Base-by-base conservation (phyloP, 1,140 invertebrate genomes). In the Tribolium castaneum region DNA sequence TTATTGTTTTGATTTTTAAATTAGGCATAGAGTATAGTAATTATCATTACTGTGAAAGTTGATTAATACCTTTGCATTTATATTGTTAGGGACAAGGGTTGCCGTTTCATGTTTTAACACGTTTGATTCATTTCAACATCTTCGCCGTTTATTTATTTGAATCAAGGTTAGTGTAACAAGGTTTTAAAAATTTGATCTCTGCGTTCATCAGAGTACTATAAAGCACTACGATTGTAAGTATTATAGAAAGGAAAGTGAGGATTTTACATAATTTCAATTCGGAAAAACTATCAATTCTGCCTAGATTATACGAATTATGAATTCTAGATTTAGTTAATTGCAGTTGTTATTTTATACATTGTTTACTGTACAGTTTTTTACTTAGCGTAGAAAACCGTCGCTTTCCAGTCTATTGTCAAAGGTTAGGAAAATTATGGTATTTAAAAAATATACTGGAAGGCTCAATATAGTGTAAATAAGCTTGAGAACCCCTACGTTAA, bases 291-390 rank as follows among this genome's bases (percentile, higher is more conserved):
- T 52, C 13, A 52, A 12, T 16, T 52, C 1, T 14, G 13, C 14
- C 51, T 52, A 52, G 51, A 6, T 3, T 19, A 52, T 52, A 52
- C 16, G 2, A 19, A 19, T n/a, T n/a, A n/a, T 12, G 45, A 25
- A 52, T 30, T 54, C 54, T 73, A 34, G 13, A 9, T 70, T 73
- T 25, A 73, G 52, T 19, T 51, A 4, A 25, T 52, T 54, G 19
- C 56, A 62, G 22, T 73, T 30, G 50, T 73, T 73, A 49, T 73
- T 54, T 54, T 54, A 25, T 73, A 73, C 22, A 51, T 73, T 73
- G 50, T 52, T 73, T 54, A 52, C 30, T 73, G 71, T 73, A 73
- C 71, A 73, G 71, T 73, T 73, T 73, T 72, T 73, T 50, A 73
- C 50, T 73, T 73, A 54, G 50, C 10, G 52, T 54, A 73, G 71